Percentiles rank a stretch among this genome's conserved stretches.
phyloP scores from a whole-genome alignment of 2,113 vertebrate species.

The Eurystomus gularis region DNA sequence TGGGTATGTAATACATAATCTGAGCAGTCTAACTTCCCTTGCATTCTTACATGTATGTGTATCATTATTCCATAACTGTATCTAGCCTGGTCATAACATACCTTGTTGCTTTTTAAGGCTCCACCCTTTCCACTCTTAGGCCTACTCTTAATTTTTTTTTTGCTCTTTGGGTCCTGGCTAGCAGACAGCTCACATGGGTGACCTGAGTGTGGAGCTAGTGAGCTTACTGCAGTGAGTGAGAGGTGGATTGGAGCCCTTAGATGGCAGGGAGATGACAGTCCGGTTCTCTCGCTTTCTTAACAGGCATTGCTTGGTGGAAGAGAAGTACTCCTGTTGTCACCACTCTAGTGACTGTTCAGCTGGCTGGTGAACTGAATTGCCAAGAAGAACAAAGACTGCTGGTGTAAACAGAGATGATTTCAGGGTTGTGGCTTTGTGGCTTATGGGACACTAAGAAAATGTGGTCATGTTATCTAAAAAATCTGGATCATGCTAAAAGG shows the following conservation, averaged over 20 bases:
- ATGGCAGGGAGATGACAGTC: neutral
- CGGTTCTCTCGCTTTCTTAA: neutral
- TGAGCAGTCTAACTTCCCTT: neutral
- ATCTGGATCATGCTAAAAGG: neutral
- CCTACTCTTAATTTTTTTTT: neutral
- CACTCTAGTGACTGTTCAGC: neutral
- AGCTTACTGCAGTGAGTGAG: rapidly evolving
- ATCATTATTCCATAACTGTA: neutral
- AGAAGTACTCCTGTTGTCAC: neutral
- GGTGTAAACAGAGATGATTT: neutral
- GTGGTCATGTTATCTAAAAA: neutral
- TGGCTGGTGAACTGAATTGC: no score
- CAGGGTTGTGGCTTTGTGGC: neutral
- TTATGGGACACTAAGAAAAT: neutral
- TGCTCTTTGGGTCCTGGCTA: neutral
- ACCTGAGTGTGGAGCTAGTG: neutral
- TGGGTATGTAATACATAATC: neutral
- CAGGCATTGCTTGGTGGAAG: neutral
- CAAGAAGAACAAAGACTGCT: neutral
- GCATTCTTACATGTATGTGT: neutral
- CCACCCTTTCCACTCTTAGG: neutral
- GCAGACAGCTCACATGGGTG: neutral
- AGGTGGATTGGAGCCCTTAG: neutral
- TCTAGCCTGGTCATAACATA: neutral
- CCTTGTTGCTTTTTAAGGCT: neutral